These are phyloP conservation scores for Forbesichthys papilliferus DNA, from an alignment of 2,113 vertebrate species.

Conservation along the genomic window DNA sequence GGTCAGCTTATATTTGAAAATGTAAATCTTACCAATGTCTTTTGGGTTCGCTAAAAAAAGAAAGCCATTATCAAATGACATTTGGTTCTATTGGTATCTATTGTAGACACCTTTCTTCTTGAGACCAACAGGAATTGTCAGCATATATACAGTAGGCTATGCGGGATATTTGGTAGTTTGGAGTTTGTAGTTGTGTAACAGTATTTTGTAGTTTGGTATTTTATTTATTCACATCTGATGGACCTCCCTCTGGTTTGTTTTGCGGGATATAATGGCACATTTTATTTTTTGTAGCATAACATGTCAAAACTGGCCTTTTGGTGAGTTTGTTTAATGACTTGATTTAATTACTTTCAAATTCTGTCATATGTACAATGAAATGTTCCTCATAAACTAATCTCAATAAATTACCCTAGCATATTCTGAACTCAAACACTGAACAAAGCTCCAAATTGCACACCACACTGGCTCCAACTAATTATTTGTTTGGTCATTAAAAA, in stretches of 20 bases:
- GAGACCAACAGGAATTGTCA: slow-evolving; percentile 80
- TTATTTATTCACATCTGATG: slow-evolving; percentile 59
- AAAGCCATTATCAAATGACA: slow-evolving; percentile 97
- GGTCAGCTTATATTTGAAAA: slow-evolving; percentile 99
- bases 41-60: slow-evolving; percentile 87
- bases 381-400: slow-evolving; percentile 50
- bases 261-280: slow-evolving; percentile 52
- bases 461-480: slow-evolving; percentile 77
- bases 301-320: slow-evolving; percentile 54
- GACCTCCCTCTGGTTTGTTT: slow-evolving; percentile 57
- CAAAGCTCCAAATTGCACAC: slow-evolving; percentile 73
- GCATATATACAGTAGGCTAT: slow-evolving; percentile 63
- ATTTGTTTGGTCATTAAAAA: slow-evolving; percentile 85
- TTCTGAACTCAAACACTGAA: slow-evolving; percentile 70
- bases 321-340: slow-evolving; percentile 66
- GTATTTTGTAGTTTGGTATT: slow-evolving; percentile 70
- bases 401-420: slow-evolving; percentile 66
- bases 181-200: background rate
- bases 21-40: slow-evolving; percentile 99
- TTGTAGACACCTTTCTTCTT: slow-evolving; percentile 65
- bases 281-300: slow-evolving; percentile 58
- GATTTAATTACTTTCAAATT: slow-evolving; percentile 60
- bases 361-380: slow-evolving; percentile 40
- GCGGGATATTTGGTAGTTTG: slow-evolving; percentile 47
- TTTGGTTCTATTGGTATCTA: slow-evolving; percentile 87